Base-by-base conservation (phyloP, 2,888 invertebrate genomes). In the Polydrusus cervinus region DNA sequence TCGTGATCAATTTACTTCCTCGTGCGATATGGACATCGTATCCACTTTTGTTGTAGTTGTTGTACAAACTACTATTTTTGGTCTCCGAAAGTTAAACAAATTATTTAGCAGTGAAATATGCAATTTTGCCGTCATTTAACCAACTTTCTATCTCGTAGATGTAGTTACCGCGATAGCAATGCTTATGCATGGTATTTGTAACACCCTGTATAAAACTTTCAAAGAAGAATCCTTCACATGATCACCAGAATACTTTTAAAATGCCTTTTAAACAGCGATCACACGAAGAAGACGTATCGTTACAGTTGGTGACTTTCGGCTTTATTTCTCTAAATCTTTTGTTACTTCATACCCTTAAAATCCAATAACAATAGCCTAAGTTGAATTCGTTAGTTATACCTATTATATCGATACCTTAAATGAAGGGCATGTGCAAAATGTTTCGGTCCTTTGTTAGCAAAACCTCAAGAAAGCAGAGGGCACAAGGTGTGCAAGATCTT, bases 361-460 rank as follows among this genome's bases (percentile, higher is more conserved):
- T 78, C 25, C 25, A n/a, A 25, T 25, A 25, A 76, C 74, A 78
- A 78, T 45, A 45, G 76, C 71, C 78, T 40, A 53, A 60, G 76
- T 60, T 76, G 76, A 78, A 78, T 78, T 74, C 75, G 78, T 78
- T 78, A 76, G 78, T 78, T 76, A 78, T 74, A 66, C 74, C 78
- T 51, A 78, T 78, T 78, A 78, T 78, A 70, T 67, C 64, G 75
- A 73, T 75, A 61, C 73, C 72, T 69, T 76, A 78, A 78, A 78
- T 74, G 76, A 78, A 76, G 76, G 78, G 78, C 78, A 78, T 78
- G 78, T 78, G 78, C 78, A 75, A 78, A 77, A 71, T 47, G 65
- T 66, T 70, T 67, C 71, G 68, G 64, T 62, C 69, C 68, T 78
- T 78, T 74, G 74, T 74, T 62, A 14, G 18, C 34, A 18, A 74